Evolutionary conservation across 2,113 vertebrate genomes (phyloP).

Genomic region (Phrynocephalus versicolor): DNA sequence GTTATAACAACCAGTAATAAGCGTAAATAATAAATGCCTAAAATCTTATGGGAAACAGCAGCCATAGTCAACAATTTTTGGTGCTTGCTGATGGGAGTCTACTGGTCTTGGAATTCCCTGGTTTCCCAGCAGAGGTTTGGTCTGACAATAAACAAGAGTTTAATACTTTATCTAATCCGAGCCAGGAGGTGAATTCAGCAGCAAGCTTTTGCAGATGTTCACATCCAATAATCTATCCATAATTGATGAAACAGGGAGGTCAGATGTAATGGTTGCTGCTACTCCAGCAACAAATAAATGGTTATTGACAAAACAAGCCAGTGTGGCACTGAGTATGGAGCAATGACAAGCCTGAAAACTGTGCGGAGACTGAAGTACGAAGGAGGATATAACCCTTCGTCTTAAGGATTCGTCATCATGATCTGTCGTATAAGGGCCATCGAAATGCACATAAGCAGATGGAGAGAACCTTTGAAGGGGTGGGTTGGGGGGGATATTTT

Average conservation of each 20-base stretch:
- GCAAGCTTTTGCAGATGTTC: slow-evolving; percentile 98
- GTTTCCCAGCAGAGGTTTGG: slow-evolving; percentile 93
- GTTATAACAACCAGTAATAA: slow-evolving; percentile 90
- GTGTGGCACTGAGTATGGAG: slow-evolving; percentile 83
- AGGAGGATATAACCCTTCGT: slow-evolving; percentile 57
- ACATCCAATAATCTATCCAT: slow-evolving; percentile 99
- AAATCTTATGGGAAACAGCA: slow-evolving; percentile 79
- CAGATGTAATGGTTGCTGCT: slow-evolving; percentile 97
- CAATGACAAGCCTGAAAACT: slow-evolving; percentile 76
- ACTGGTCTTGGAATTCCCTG: slow-evolving; percentile 85
- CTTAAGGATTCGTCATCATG: slow-evolving; percentile 57
- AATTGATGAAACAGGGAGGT: slow-evolving; percentile 99
- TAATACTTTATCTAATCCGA: slow-evolving; percentile 99
- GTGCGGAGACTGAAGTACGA: slow-evolving; percentile 56
- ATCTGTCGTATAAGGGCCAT: slow-evolving; percentile 57
- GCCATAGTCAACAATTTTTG: slow-evolving; percentile 85
- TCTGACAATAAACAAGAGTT: slow-evolving; percentile 99
- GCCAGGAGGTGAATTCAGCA: slow-evolving; percentile 94
- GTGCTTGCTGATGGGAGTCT: slow-evolving; percentile 86
- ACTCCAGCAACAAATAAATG: slow-evolving; percentile 99
- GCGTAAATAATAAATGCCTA: slow-evolving; percentile 93
- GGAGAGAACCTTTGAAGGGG: slow-evolving; percentile 55
- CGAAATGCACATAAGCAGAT: slow-evolving; percentile 62
- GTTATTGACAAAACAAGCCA: slow-evolving; percentile 99
- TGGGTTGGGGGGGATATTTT: slow-evolving; percentile 40